A percentile compares a stretch with the other conserved stretches of the same genome.
Evolutionary conservation across 2,113 vertebrate species (phyloP).

Genomic region (Spea bombifrons): DNA sequence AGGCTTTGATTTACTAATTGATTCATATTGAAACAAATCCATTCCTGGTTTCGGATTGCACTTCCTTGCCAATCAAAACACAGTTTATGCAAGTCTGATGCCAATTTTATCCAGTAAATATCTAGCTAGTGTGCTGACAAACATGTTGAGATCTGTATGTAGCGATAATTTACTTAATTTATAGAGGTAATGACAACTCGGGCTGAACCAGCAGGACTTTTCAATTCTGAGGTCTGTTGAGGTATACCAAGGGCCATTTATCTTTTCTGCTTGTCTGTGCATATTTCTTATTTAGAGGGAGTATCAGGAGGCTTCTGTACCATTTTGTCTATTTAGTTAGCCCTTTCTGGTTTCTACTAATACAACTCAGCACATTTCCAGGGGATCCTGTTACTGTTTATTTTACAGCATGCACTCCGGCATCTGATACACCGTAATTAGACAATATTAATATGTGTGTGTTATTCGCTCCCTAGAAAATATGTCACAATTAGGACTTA

Average conservation of each 20-base stretch:
- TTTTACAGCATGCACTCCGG: background rate
- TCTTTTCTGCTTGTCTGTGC: constrained; percentile 42
- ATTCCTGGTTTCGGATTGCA: background rate
- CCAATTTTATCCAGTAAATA: background rate
- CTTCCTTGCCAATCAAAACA: background rate
- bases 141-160: background rate
- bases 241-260: constrained; percentile 39
- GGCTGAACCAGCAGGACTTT: constrained; percentile 27
- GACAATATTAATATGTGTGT: constrained; percentile 1
- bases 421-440: constrained; percentile 16
- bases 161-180: constrained; percentile 28
- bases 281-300: constrained; percentile 26
- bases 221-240: constrained; percentile 30
- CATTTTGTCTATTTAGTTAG: constrained; percentile 7
- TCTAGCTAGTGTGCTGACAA: constrained; percentile 8
- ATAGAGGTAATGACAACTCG: constrained; percentile 22
- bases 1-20: background rate
- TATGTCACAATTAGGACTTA: constrained; percentile 6
- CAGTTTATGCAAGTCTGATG: background rate
- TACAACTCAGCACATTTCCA: constrained; percentile 30
- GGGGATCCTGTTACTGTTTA: constrained; percentile 2
- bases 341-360: constrained; percentile 25
- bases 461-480: background rate
- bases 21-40: background rate
- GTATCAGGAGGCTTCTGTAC: constrained; percentile 12